Percentiles rank a stretch among this genome's conserved stretches.
These are phyloP conservation scores for Pegea sp. DNA, from an alignment of 23 tunicate species.

Conservation along the genomic window DNA sequence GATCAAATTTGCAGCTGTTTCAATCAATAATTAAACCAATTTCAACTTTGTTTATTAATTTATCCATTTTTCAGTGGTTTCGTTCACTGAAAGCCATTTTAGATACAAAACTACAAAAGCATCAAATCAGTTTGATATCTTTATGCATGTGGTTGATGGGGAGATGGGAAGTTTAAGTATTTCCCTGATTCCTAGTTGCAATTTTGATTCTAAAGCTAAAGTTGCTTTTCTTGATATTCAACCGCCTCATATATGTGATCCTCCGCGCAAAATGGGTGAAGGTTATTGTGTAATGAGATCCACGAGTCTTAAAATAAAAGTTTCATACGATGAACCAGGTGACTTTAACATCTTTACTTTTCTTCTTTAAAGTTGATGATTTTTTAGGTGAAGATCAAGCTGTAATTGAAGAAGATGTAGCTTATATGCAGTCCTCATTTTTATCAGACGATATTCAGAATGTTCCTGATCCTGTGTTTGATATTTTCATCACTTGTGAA, in stretches of 20 bases:
- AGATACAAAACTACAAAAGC: conserved; percentile 74
- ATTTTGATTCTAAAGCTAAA: conserved; percentile 21
- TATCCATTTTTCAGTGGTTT: conserved; percentile 26
- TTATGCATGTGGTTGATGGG: conserved; percentile 70
- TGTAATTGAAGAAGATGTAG: conserved; percentile 1
- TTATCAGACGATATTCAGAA: too few relatives aligned
- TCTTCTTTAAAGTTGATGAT: neutral
- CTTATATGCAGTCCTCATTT: neutral
- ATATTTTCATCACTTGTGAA: conserved; percentile 26
- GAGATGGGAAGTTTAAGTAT: conserved; percentile 16
- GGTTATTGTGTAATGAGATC: conserved; percentile 39
- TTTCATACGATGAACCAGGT: conserved; percentile 82
- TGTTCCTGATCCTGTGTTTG: conserved; percentile 58
- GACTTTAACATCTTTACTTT: neutral
- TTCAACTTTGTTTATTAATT: too few relatives aligned
- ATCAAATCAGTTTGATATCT: conserved; percentile 48
- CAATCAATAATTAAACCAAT: too few relatives aligned
- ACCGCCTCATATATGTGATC: conserved; percentile 11
- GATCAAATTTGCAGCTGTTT: too few relatives aligned
- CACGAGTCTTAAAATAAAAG: conserved; percentile 18
- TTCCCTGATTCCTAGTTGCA: conserved; percentile 16
- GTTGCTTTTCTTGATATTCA: conserved; percentile 17
- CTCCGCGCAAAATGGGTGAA: conserved; percentile 83
- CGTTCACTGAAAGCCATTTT: conserved; percentile 35
- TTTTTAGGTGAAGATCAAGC: conserved; percentile 4